These are phyloP conservation scores for Sebastes hubbsi DNA, from an alignment of 2,797 vertebrate genomes.

Conservation along the genomic window DNA sequence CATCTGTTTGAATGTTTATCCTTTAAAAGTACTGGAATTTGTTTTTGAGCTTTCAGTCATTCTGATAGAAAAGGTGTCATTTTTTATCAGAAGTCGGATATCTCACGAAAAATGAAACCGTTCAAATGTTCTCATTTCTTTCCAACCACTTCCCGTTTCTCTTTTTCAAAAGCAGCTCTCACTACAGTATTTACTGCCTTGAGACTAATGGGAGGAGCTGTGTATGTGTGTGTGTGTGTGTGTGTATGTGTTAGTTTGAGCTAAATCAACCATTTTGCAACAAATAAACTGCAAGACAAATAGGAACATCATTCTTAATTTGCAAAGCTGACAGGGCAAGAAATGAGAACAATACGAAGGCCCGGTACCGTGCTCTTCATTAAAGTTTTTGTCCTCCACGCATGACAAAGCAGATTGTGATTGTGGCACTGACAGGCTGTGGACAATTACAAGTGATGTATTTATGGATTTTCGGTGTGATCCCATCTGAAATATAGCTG, in stretches of 20 bases:
- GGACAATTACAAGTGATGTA: conserved; percentile 73
- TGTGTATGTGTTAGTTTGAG: conserved; percentile 44
- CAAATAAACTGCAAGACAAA: conserved; percentile 73
- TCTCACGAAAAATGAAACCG: conserved; percentile 23
- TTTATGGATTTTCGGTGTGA: conserved; percentile 70
- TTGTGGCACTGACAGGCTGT: conserved; percentile 65
- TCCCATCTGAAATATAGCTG: conserved; percentile 59
- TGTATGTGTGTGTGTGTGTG: too few species aligned
- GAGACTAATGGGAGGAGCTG: conserved; percentile 42
- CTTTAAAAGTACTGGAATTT: background rate
- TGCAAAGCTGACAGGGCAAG: conserved; percentile 75
- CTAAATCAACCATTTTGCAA: conserved; percentile 74
- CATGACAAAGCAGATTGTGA: conserved; percentile 66
- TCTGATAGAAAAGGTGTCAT: conserved; percentile 11
- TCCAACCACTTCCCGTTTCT: conserved; percentile 32
- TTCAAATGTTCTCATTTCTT: conserved; percentile 39
- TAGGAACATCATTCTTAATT: conserved; percentile 82
- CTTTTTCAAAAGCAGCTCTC: conserved; percentile 30
- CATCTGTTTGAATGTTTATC: conserved; percentile 9
- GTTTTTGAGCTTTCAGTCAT: conserved; percentile 11
- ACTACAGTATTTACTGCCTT: conserved; percentile 39
- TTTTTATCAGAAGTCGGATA: conserved; percentile 29
- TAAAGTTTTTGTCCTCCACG: conserved; percentile 69
- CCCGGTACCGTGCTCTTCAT: conserved; percentile 66
- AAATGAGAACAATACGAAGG: conserved; percentile 74